Conservation (phyloP, 2,888 invertebrate genomes). For the Conus canariensis region DNA sequence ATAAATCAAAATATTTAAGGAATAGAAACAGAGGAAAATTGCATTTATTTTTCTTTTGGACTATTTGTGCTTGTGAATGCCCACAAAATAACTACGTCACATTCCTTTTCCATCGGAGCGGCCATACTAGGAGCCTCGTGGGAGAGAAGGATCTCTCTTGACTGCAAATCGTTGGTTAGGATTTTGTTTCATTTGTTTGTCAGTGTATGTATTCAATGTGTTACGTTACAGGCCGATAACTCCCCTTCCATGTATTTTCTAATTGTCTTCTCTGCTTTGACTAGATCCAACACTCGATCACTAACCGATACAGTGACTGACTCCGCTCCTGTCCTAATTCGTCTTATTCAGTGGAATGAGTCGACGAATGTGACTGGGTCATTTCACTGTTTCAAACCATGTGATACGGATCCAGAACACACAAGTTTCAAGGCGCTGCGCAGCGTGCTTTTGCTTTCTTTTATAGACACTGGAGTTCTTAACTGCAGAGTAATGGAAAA, state of each 20-base stretch:
- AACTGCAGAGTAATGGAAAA: too few relatives aligned
- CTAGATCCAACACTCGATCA: neutral
- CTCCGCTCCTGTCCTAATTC: too few relatives aligned
- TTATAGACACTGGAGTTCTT: too few relatives aligned
- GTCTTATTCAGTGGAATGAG: too few relatives aligned
- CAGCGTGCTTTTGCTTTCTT: too few relatives aligned
- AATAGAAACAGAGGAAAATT: neutral
- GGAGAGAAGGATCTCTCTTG: slow-evolving; percentile 87
- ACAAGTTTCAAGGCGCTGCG: too few relatives aligned
- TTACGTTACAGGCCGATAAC: neutral
- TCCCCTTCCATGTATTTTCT: neutral
- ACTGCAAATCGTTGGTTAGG: slow-evolving; percentile 44
- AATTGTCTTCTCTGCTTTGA: neutral
- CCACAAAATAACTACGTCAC: slow-evolving; percentile 59
- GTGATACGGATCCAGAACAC: too few relatives aligned
- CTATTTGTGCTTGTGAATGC: slow-evolving; percentile 30
- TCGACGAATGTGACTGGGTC: too few relatives aligned
- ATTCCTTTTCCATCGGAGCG: slow-evolving; percentile 64
- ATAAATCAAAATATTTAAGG: neutral
- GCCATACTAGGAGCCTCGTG: slow-evolving; percentile 73
- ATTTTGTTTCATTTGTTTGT: neutral
- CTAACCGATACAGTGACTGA: too few relatives aligned
- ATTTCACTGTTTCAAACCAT: too few relatives aligned
- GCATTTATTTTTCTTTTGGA: neutral
- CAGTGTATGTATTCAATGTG: neutral